A percentile compares a stretch with the other conserved stretches of the same genome.
Evolutionary conservation across 2,113 vertebrate species (phyloP).

Genomic region (Sinocyclocheilus anshuiensis): DNA sequence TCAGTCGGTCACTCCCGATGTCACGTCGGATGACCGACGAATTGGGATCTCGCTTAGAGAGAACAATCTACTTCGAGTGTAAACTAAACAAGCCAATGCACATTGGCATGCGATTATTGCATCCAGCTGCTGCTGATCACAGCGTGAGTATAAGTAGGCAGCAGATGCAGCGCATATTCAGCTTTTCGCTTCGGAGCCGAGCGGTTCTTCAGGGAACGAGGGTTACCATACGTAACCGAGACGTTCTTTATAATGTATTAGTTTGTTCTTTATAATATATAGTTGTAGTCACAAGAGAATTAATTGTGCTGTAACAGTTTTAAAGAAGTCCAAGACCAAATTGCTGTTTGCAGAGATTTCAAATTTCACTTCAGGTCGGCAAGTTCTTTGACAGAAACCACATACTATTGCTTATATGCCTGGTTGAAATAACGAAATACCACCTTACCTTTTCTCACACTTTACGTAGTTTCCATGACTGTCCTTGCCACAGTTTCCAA

Average conservation of each 20-base stretch:
- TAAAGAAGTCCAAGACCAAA: not conserved
- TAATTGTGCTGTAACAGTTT: not conserved
- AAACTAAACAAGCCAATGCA: no score
- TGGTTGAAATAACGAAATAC: not conserved
- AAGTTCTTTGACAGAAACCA: constrained; percentile 6
- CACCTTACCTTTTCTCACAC: constrained; percentile 81
- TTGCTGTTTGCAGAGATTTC: not conserved
- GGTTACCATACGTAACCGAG: no score
- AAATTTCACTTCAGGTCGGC: constrained; percentile 22
- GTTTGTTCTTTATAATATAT: constrained; percentile 4
- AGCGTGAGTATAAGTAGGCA: no score
- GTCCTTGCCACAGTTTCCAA: constrained; percentile 89
- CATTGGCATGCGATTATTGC: no score
- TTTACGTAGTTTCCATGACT: constrained; percentile 80
- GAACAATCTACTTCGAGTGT: no score
- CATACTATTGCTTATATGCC: not conserved
- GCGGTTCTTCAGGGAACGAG: no score
- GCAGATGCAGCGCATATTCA: no score
- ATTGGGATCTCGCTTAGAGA: no score
- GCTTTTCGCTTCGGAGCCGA: no score
- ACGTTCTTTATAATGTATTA: not conserved
- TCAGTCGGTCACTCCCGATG: no score
- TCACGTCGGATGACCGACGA: no score
- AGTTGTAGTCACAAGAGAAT: not conserved
- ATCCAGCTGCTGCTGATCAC: no score